These are phyloP conservation scores for Calosoma granatense DNA, from an alignment of 1,140 invertebrate species.

Conservation along the genomic window DNA sequence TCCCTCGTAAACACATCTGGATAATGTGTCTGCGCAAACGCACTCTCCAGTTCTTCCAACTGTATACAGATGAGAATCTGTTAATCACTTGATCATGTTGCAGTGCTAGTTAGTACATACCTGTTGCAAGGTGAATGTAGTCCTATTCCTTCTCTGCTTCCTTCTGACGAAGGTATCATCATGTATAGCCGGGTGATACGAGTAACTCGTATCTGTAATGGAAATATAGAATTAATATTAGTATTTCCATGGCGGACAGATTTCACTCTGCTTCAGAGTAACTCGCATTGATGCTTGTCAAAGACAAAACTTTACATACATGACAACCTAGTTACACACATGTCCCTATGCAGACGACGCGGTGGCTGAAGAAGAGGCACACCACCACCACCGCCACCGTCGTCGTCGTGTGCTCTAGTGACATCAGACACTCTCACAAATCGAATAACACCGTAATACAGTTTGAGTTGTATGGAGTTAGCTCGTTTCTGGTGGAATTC, in stretches of 20 bases:
- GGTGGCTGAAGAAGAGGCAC: too few relatives aligned
- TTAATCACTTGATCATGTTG: background rate
- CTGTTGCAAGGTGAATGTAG: slow-evolving; percentile 94
- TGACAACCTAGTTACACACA: too few relatives aligned
- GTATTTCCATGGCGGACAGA: slow-evolving; percentile 13
- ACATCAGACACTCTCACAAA: slow-evolving; percentile 3
- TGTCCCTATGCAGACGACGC: too few relatives aligned
- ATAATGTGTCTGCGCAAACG: slow-evolving; percentile 95
- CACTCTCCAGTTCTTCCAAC: slow-evolving; percentile 93
- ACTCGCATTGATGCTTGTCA: too few relatives aligned
- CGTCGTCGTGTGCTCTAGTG: too few relatives aligned
- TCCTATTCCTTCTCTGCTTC: slow-evolving; percentile 91
- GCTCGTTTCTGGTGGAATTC: slow-evolving; percentile 5
- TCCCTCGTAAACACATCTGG: slow-evolving; percentile 96
- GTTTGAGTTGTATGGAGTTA: slow-evolving; percentile 8
- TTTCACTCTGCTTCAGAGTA: too few relatives aligned
- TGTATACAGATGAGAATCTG: slow-evolving; percentile 40
- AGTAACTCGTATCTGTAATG: slow-evolving; percentile 74
- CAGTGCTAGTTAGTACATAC: slow-evolving; percentile 37
- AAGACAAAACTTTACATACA: too few relatives aligned
- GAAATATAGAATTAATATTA: background rate
- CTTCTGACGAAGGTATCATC: slow-evolving; percentile 93
- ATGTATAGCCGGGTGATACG: slow-evolving; percentile 87
- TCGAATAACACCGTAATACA: slow-evolving; percentile 3
- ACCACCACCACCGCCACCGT: too few relatives aligned